Evolutionary conservation across 2,888 invertebrate species (phyloP), one percentile per base, ranked within the genome.

Genomic region (Apoderus coryli): DNA sequence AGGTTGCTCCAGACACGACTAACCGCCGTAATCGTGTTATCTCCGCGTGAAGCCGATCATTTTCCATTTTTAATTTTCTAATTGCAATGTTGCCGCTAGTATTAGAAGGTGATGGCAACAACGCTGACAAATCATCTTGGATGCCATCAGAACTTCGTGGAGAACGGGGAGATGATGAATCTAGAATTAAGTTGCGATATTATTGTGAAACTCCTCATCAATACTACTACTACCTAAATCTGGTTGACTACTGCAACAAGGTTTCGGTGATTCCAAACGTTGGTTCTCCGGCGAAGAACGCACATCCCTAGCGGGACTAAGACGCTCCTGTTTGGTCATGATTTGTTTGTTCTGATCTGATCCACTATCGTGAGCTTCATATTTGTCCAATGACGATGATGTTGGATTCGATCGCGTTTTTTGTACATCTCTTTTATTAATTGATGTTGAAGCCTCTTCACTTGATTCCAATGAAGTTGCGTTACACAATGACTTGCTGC

Each of bases 11-110:
- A 4, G 73, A 67, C 23, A 76, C 69, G 33, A 82, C 59, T 35
- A 77, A 56, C 36, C 76, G 63, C 24, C 76, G 63, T 27, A 78
- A 64, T 47, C 78, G 62, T 1, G 76, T 76, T 9, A 78, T 63
- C 53, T 77, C 77, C 35, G 74, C 72, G 56, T 75, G 64, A 36
- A 84, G 63, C 34, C 79, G 69, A 53, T 84, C 85, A 55, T 85
- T 85, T 51, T 84, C 82, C 42, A 72, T 60, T 32, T 76, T 65
- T 35, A 82, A 62, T 34, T 76, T 60, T 29, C 75, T 64, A 5
- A 72, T 64, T 33, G 67, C 65, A 3, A 64, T 61, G 19, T 49
- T 57, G 48, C 46, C 63, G 23, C 51, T 47, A 16, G 48, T 48
- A 27, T 46, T 48, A 3, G 51, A 47, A 3, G 53, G 52, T 2